Evolutionary conservation across 2,113 vertebrate genomes (phyloP), one percentile per base, ranked within the genome.

Genomic region (Chaetodon auriga): DNA sequence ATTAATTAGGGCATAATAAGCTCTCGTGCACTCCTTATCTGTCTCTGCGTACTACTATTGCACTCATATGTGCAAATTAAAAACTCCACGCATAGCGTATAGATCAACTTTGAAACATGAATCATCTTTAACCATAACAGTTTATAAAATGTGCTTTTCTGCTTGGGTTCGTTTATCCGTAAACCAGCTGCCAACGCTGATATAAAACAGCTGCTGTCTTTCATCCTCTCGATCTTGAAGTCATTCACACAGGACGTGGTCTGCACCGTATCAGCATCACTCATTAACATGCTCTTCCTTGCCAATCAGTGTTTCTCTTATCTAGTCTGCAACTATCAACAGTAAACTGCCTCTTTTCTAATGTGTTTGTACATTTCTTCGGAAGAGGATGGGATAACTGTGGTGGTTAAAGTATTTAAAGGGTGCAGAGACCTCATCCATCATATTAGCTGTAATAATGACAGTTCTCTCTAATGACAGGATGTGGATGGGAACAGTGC

Each of bases 401-500:
- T 6, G 36, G 51, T 48, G 9, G 45, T 54, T 23, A 30, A 30
- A 30, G 30, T 30, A 10, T 61, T 75, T 65, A 0, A 57, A 23
- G 21, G 11, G 65, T 35, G 46, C 53, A 74, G 68, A 48, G 74
- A 82, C 12, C 68, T 55, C 63, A 30, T 89, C 64, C 41, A n/a
- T 68, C 49, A 73, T 23, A 38, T 76, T 63, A 64, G 48, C 62
- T 71, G n/a, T 43, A 64, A 61, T 16, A 0, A 78, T 65, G 82
- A 80, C 62, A 55, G 65, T 62, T 83, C 66, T 74, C 0, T 57
- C 53, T 75, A 75, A 64, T 38, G 74, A 81, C 75, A 81, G 57
- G 84, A 92, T 79, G 65, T 89, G 74, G 71, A 76, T 51, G 64
- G 66, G 66, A 90, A 91, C 81, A 49, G 55, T 57, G 14, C 5